Evolutionary conservation across 1,140 invertebrate species (phyloP), one percentile per base, ranked within the genome.

Genomic region (Centruroides sculpturatus): DNA sequence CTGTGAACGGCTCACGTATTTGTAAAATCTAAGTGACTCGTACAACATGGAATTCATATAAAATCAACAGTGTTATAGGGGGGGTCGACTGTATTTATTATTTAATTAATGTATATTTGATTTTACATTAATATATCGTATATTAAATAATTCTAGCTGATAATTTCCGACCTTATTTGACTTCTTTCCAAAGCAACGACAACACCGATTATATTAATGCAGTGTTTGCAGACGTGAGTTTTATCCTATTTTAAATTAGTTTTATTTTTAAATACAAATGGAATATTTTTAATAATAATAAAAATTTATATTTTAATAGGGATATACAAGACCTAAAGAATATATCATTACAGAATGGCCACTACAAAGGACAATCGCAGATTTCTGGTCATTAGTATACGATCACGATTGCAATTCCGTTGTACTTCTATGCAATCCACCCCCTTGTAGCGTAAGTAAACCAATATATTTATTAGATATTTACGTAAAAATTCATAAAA

Each of bases 321-420:
- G 95, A 54, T 98, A 98, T 71, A 92, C 90, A 23, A 89, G 95
- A 70, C 89, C 92, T 13, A 79, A 90, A 53, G 92, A 96, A 71
- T 98, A 94, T 74, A 94, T 97, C 56, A 90, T 97, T 3, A 97
- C 94, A 0, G 94, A 98, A 77, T 98, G 94, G 94, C 95, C 94
- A 7, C 79, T 96, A 69, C 82, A 85, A 68, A 83, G 85, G 63
- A 97, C 93, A 0, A 81, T 88, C 60, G 89, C 91, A 35, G 93
- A 97, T 74, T 90, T 98, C 71, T 98, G 95, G 95, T 94, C 93
- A 0, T 75, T 98, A 50, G 87, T 98, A 23, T 98, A 96, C 73
- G 95, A 99, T 77, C 94, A 97, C 72, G 92, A 95, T 71, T 96
- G 93, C 71, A 89, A 92, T 11, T 92, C 93, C 4, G 87, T 99